These are phyloP conservation scores for Oscheius myriophilus DNA, from an alignment of 2,888 invertebrate genomes.

Conservation along the genomic window DNA sequence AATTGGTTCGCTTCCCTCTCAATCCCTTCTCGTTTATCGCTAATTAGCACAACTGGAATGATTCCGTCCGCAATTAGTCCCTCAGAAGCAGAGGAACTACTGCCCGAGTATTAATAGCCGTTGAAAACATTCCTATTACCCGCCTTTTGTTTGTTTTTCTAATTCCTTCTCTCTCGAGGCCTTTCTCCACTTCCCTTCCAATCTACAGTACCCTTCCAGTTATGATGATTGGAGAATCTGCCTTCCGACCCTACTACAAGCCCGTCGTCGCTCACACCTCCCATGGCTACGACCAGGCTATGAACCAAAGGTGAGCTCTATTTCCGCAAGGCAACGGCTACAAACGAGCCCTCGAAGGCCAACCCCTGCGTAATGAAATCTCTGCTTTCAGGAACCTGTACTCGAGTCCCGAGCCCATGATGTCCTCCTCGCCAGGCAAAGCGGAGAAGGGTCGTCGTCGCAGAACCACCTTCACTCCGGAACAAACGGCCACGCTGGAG, in stretches of 20 bases:
- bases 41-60: constrained; percentile 20
- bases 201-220: neutral
- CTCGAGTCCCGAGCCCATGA: constrained; percentile 16
- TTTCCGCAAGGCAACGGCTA: too few relatives aligned
- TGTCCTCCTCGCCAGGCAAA: constrained; percentile 6
- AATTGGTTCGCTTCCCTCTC: constrained; percentile 25
- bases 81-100: neutral
- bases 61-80: constrained; percentile 16
- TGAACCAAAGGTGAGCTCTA: too few relatives aligned
- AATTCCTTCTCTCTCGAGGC: neutral
- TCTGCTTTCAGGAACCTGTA: constrained; percentile 14
- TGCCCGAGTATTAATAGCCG: too few relatives aligned
- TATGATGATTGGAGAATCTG: constrained; percentile 28
- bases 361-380: neutral
- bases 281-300: neutral
- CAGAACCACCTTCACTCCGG: constrained; percentile 55
- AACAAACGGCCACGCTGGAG: constrained; percentile 49
- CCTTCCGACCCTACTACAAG: constrained; percentile 27
- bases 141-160: neutral
- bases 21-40: constrained; percentile 27
- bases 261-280: constrained; percentile 8
- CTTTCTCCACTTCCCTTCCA: neutral
- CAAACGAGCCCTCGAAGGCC: too few relatives aligned
- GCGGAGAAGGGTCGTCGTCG: constrained; percentile 37
- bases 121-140: neutral